A percentile compares a stretch with the other conserved stretches of the same genome.
phyloP scores from a whole-genome alignment of 92 coral and sea anemone genomes.

The Porites evermanni region DNA sequence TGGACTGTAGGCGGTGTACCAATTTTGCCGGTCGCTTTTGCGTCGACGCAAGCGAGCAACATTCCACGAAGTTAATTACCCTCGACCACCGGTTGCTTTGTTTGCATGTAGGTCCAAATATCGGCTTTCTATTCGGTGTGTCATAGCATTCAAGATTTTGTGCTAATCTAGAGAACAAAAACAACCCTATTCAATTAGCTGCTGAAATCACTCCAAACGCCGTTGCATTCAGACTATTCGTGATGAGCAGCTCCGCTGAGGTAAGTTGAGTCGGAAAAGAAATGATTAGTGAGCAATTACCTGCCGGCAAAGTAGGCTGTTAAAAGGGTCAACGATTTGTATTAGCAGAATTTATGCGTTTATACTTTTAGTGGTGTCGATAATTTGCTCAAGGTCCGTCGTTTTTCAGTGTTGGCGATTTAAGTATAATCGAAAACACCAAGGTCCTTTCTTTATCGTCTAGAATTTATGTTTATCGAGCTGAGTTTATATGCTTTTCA shows the following conservation, averaged over 20 bases:
- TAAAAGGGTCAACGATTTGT: not conserved
- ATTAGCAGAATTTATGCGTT: not conserved
- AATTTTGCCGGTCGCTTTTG: not conserved
- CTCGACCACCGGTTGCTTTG: constrained; percentile 30
- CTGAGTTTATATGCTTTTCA: not conserved
- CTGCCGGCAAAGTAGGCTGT: not conserved
- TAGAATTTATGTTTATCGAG: not conserved
- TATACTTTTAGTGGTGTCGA: not conserved
- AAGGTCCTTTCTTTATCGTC: not conserved
- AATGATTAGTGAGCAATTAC: not conserved
- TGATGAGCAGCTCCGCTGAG: not conserved
- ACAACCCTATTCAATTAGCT: constrained; percentile 6
- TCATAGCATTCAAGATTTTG: constrained; percentile 26
- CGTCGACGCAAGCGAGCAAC: constrained; percentile 10
- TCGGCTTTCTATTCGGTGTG: constrained; percentile 36
- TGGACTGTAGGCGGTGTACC: not conserved
- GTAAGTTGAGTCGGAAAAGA: not conserved
- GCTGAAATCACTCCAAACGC: not conserved
- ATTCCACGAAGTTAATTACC: constrained; percentile 36
- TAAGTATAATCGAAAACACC: not conserved
- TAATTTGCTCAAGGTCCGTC: not conserved
- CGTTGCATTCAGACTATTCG: not conserved
- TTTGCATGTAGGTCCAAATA: constrained; percentile 24
- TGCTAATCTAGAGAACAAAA: constrained; percentile 42
- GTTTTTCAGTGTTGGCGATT: not conserved